Evolutionary conservation across 2,113 vertebrate species (phyloP).

Genomic region (Burhinus bistriatus): DNA sequence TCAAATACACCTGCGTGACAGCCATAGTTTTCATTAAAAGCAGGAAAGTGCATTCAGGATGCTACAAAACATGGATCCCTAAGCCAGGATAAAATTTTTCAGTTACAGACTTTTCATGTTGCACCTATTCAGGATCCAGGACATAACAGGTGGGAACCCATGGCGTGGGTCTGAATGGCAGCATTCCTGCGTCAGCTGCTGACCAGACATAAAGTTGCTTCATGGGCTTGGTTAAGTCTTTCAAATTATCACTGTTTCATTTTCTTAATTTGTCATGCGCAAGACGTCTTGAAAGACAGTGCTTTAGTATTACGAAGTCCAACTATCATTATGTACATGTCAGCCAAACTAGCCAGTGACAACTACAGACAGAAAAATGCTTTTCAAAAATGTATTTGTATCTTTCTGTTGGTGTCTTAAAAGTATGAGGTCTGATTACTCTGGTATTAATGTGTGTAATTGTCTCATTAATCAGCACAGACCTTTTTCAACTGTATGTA

Average conservation of each 20-base stretch:
- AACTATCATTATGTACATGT: neutral
- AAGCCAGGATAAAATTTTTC: neutral
- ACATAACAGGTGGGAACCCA: neutral
- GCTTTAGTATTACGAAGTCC: neutral
- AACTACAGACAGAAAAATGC: neutral
- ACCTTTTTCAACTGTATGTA: neutral
- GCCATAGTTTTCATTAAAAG: neutral
- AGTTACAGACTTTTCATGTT: neutral
- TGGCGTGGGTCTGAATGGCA: rapidly evolving
- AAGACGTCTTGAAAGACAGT: neutral
- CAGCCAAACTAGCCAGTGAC: neutral
- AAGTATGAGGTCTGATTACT: constrained; percentile 10
- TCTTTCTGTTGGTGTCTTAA: neutral
- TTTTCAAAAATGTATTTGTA: neutral
- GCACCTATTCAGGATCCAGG: neutral
- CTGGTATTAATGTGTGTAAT: neutral
- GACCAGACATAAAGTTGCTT: neutral
- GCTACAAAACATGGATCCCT: neutral
- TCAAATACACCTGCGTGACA: neutral
- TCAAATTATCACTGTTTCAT: neutral
- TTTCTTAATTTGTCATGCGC: neutral
- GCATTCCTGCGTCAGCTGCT: neutral
- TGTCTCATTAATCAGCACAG: constrained; percentile 2
- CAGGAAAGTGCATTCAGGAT: neutral
- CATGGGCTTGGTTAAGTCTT: neutral